These are phyloP conservation scores for Caenorhabditis plicata DNA, from an alignment of 2,888 invertebrate species.

Conservation along the genomic window DNA sequence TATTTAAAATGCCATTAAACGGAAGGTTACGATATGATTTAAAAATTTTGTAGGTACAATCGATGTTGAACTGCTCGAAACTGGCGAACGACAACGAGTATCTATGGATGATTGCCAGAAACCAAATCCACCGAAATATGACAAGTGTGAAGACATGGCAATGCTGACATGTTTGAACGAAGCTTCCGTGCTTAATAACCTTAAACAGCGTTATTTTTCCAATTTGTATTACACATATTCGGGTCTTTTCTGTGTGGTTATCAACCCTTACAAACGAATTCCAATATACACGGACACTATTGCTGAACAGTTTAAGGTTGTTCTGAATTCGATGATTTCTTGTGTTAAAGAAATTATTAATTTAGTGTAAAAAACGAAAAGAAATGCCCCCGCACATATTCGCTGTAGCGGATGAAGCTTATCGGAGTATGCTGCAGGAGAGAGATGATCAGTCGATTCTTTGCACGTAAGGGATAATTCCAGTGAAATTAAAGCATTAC, in stretches of 20 bases:
- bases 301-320: conserved; percentile 89
- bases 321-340: not conserved
- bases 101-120: conserved; percentile 62
- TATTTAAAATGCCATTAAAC: not conserved
- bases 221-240: conserved; percentile 99
- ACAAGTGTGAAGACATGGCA: conserved; percentile 99
- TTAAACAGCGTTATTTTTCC: conserved; percentile 98
- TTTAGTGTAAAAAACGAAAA: conserved; percentile 73
- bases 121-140: conserved; percentile 99
- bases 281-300: conserved; percentile 99
- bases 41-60: conserved; percentile 67
- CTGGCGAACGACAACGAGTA: conserved; percentile 75
- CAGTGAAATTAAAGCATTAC: not conserved
- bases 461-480: conserved; percentile 76
- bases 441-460: conserved; percentile 98
- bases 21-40: not conserved
- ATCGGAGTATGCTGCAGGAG: conserved; percentile 99
- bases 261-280: conserved; percentile 91
- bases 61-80: conserved; percentile 89
- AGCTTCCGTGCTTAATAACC: conserved; percentile 96
- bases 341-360: not conserved
- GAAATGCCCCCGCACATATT: conserved; percentile 99
- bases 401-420: conserved; percentile 98
- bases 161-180: conserved; percentile 98
- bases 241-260: conserved; percentile 98